Evolutionary conservation across 2,888 invertebrate species (phyloP), one percentile per base, ranked within the genome.

Genomic region (Eledona agricola): DNA sequence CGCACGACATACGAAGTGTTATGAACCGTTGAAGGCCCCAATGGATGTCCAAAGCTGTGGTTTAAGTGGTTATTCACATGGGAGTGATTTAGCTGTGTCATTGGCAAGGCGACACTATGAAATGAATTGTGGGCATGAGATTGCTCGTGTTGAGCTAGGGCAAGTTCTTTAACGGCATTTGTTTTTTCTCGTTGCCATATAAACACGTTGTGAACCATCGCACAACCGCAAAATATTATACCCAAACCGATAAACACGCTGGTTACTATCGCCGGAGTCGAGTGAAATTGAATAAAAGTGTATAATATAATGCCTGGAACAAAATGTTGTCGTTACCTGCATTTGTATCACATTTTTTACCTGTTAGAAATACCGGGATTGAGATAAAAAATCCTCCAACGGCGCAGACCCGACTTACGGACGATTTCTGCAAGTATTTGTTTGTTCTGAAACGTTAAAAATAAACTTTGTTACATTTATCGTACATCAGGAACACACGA

Each of bases 341-440:
- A n/a, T 34, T 9, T 9, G 2, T 2, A 47, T 17, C 10, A 51
- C 9, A 7, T 25, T 43, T 4, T 9, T 31, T 78, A 93, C 94
- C 92, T 76, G 94, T 91, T 74, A 95, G 82, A 78, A 95, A 94
- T 63, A 93, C 90, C 62, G 95, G 95, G 79, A 96, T 93, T 50
- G 95, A 95, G 71, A 95, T 87, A 74, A 95, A 95, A 79, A 95
- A 95, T 58, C 94, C 95, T 65, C 92, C 91, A 58, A 95, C 90
- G 40, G 95, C 94, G 72, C 94, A 92, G 16, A 93, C 89, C 63
- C 95, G 82, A 57, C 93, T 94, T 59, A 90, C 86, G 55, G 94
- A 91, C 42, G 94, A 93, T 77, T 94, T 93, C 77, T 92, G 90
- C 74, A 96, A 82, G 78, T 93, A 96, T 78, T 93, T 92, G 76